Base-by-base conservation (phyloP, 2,797 vertebrate species). In the Chloroceryle inda region DNA sequence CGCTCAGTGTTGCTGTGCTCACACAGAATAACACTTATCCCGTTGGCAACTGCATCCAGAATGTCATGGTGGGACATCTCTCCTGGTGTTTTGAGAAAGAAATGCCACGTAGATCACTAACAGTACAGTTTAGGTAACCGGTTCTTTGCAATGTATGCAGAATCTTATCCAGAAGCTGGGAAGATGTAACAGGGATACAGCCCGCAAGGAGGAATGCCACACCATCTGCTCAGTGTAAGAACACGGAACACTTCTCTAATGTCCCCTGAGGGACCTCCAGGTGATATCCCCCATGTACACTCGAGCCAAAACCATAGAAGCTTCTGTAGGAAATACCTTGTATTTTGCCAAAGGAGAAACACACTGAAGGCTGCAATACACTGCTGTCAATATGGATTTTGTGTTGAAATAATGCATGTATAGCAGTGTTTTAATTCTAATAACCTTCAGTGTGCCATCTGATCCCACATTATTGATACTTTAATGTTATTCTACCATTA, bases 11-110 rank as follows among this genome's bases (percentile, higher is more conserved):
- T 99, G 97, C 99, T 99, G 58, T 99, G 99, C 73, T 99, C 99
- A 72, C 99, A 99, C 84, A 99, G 98, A 95, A 99, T 98, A 91
- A 99, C 99, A 10, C 97, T 99, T 77, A 98, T 98, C 76, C 99
- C 99, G 18, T 95, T 98, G n/a, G 98, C 98, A 40, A 97, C 98
- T 3, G 98, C 99, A 86, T 99, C 99, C 97, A 99, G 97, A 61
- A 99, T 97, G 13, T 99, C 99, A 5, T 99, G 99, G 94, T 99
- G 99, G 66, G 99, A 99, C 99, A 99, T 99, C 96, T 99, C 99
- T 84, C 99, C 99, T 99, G 97, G 45, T 66, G 76, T 79, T 68
- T 80, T 29, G 67, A 85, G 66, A 89, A 94, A 87, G 33, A 95
- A 82, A 71, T 12, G 21, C 40, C 49, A 61, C 6, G 8, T 40